These are phyloP conservation scores for Microcebus griseorufus DNA, from an alignment of 2,113 vertebrate species.

Conservation along the genomic window DNA sequence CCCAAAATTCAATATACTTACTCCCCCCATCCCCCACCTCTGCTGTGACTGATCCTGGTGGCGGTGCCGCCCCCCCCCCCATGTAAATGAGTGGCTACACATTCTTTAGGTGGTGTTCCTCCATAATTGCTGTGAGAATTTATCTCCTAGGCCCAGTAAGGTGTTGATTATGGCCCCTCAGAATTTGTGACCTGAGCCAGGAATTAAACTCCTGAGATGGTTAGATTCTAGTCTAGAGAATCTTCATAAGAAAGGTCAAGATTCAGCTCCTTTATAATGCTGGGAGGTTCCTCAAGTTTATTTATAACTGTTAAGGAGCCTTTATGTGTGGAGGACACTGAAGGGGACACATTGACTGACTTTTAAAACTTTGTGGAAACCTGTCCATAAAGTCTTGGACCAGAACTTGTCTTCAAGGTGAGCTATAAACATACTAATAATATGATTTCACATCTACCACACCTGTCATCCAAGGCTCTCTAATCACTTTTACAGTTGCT, in stretches of 20 bases:
- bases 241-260: constrained; percentile 17
- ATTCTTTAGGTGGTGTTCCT: background rate
- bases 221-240: background rate
- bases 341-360: background rate
- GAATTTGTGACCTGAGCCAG: background rate
- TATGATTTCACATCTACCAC: constrained; percentile 18
- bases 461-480: constrained; percentile 45
- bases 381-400: constrained; percentile 3
- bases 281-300: background rate
- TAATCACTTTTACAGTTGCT: constrained; percentile 43
- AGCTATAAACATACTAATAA: constrained; percentile 45
- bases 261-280: background rate
- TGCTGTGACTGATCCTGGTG: background rate
- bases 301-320: background rate
- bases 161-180: background rate
- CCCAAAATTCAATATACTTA: background rate
- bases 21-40: background rate
- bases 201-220: background rate
- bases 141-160: background rate
- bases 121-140: background rate
- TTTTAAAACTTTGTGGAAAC: constrained; percentile 4
- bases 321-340: background rate
- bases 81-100: background rate
- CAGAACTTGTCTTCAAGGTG: constrained; percentile 35
- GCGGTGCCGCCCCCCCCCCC: no score